phyloP scores from a whole-genome alignment of 2,888 invertebrate species.

The Griposia aprilina region DNA sequence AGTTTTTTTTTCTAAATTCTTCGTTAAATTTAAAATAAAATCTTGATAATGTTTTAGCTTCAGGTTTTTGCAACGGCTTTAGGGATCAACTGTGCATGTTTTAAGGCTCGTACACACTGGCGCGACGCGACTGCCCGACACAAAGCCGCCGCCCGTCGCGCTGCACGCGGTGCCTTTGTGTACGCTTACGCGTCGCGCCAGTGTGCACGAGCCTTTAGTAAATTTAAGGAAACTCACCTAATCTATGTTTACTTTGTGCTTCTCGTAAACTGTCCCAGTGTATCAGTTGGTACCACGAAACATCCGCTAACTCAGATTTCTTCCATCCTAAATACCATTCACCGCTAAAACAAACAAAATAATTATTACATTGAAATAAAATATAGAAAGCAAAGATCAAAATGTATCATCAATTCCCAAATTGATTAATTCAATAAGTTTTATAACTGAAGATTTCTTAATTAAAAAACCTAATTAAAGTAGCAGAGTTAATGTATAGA shows the following conservation, averaged over 20 bases:
- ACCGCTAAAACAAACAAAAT: slow-evolving; percentile 93
- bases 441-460: slow-evolving; percentile 35
- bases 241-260: slow-evolving; percentile 98
- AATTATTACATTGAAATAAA: slow-evolving; percentile 13
- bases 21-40: not conserved
- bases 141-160: too few species aligned
- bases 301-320: slow-evolving; percentile 96
- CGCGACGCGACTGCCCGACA: too few species aligned
- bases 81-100: not conserved
- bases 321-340: slow-evolving; percentile 98
- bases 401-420: slow-evolving; percentile 29
- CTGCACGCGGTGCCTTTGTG: too few species aligned
- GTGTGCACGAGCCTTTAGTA: too few species aligned
- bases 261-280: slow-evolving; percentile 99
- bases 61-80: not conserved
- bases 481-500: slow-evolving; percentile 34
- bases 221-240: slow-evolving; percentile 93
- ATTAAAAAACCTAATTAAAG: slow-evolving; percentile 64
- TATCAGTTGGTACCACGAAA: slow-evolving; percentile 98
- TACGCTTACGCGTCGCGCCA: too few species aligned
- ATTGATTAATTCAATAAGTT: slow-evolving; percentile 49
- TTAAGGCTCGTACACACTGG: too few species aligned
- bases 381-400: slow-evolving; percentile 13
- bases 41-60: not conserved
- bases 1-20: too few species aligned